Conservation (phyloP, 2,113 vertebrate species). For the Oryzias curvinotus region DNA sequence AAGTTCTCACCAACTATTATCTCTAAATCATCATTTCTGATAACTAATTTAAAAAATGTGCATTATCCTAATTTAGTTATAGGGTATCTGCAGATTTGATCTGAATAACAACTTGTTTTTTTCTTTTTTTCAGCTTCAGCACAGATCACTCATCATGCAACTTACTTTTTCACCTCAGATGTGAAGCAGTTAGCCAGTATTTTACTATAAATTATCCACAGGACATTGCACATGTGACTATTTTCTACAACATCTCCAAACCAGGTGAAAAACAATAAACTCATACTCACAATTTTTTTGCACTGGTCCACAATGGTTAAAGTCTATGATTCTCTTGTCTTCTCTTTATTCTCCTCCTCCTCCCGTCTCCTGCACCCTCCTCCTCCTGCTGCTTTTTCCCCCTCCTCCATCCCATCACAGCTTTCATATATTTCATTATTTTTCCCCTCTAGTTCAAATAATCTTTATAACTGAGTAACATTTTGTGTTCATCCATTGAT, state of each 20-base stretch:
- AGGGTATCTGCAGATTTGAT: conserved; percentile 22
- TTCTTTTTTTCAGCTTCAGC: conserved; percentile 16
- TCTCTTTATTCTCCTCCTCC: conserved; percentile 64
- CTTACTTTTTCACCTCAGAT: not conserved
- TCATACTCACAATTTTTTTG: conserved; percentile 71
- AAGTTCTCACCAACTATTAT: conserved; percentile 14
- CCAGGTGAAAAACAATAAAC: conserved; percentile 36
- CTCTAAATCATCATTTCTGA: conserved; percentile 22
- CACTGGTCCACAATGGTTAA: conserved; percentile 63
- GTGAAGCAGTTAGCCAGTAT: not conserved
- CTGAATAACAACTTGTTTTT: conserved; percentile 16
- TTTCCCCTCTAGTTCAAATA: not conserved
- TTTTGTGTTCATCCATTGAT: no score
- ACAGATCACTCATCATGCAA: conserved; percentile 2
- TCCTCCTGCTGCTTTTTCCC: conserved; percentile 34
- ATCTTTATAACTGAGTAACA: not conserved
- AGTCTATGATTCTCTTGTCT: conserved; percentile 70
- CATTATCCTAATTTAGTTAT: conserved; percentile 14
- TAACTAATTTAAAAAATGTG: conserved; percentile 17
- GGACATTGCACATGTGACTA: conserved; percentile 9
- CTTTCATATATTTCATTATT: conserved; percentile 32
- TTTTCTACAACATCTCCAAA: conserved; percentile 24
- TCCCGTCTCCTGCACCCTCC: conserved; percentile 43
- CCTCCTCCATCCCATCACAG: conserved; percentile 33
- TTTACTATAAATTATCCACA: not conserved